Evolutionary conservation across 2,797 vertebrate species (phyloP), one percentile per base, ranked within the genome.

Genomic region (Lophotriccus pileatus): DNA sequence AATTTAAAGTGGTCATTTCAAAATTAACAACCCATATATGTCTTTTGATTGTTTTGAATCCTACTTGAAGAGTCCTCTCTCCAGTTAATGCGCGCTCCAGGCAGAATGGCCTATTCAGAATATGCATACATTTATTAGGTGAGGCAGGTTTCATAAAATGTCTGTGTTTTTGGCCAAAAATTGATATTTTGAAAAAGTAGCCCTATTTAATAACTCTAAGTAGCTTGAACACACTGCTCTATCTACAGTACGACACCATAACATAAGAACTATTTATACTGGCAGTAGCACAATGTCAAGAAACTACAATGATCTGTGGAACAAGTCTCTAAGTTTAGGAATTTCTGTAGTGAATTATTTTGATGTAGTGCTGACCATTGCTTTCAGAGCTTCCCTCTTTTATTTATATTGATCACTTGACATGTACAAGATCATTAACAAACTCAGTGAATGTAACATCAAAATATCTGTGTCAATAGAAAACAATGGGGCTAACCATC

Each of bases 381-480:
- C 58, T 91, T 91, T 78, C 66, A 70, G 52, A 77, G 22, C 16
- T 59, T 75, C 23, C 15, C 30, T 69, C 43, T 81, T 41, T 84
- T 90, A 78, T 89, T 91, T 69, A 55, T 93, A 91, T 91, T 84
- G 76, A 93, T 94, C 93, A 68, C 53, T 76, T 92, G 63, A 59
- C 77, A 67, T 6, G 59, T 75, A 68, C 46, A 93, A 89, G 63
- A 28, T 93, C 78, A 64, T 91, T 94, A 95, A 85, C 20, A 55
- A 74, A 34, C 58, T 84, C 59, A 39, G 43, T 0, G 30, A 79
- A 85, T 2, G 14, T 56, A 91, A 76, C 72, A 49, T 68, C 82
- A 90, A 76, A 95, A 89, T 79, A 92, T 63, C 53, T 67, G 8
- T 58, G 58, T 68, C 24, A 53, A 28, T 84, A 73, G 75, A 94